These are phyloP conservation scores for Hemaris fuciformis DNA, from an alignment of 2,888 invertebrate genomes.

Conservation along the genomic window DNA sequence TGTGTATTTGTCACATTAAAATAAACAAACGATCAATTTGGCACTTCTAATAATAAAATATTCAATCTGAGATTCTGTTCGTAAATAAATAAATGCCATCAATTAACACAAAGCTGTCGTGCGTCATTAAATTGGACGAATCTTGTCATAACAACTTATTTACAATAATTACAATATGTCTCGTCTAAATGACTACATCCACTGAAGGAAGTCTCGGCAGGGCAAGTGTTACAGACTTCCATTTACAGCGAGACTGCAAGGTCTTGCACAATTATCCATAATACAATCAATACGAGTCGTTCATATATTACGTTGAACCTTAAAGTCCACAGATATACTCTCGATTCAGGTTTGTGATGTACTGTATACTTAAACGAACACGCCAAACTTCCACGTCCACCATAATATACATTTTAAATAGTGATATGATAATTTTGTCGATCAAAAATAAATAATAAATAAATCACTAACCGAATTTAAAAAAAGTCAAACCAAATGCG, in stretches of 20 bases:
- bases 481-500: slow-evolving; percentile 29
- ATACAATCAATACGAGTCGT: not conserved
- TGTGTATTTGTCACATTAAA: slow-evolving; percentile 48
- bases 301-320: not conserved
- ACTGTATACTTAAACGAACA: slow-evolving; percentile 43
- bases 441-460: slow-evolving; percentile 22
- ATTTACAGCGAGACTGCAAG: not conserved
- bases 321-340: not conserved
- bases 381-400: slow-evolving; percentile 40
- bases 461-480: slow-evolving; percentile 47
- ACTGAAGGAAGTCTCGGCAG: slow-evolving; percentile 2
- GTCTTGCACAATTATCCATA: not conserved
- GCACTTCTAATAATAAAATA: slow-evolving; percentile 59
- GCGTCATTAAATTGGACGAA: slow-evolving; percentile 57
- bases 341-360: slow-evolving; percentile 44
- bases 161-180: slow-evolving; percentile 70
- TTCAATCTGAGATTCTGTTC: slow-evolving; percentile 65
- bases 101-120: slow-evolving; percentile 40
- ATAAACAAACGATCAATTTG: slow-evolving; percentile 62
- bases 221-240: slow-evolving; percentile 9
- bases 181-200: slow-evolving; percentile 41
- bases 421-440: slow-evolving; percentile 56
- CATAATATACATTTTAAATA: slow-evolving; percentile 43
- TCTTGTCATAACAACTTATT: slow-evolving; percentile 65
- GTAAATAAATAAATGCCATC: slow-evolving; percentile 65